Evolutionary conservation across 2,797 vertebrate genomes (phyloP).

Genomic region (Rhabdophis nuchalis): DNA sequence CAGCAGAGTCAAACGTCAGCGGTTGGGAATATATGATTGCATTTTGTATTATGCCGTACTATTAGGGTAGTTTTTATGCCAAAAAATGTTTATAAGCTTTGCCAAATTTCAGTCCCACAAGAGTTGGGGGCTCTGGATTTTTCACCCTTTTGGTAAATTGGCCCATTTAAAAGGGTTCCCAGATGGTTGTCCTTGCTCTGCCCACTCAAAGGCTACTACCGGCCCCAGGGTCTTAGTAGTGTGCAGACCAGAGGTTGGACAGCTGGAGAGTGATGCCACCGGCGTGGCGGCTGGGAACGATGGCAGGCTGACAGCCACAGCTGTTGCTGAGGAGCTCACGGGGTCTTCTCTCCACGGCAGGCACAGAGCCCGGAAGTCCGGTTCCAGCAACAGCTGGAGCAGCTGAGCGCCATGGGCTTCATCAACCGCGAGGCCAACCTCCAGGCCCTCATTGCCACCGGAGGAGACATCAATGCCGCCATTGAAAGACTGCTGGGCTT

Average conservation of each 20-base stretch:
- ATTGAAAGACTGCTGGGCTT: conserved; percentile 99
- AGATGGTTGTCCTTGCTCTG: neutral
- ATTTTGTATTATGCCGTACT: neutral
- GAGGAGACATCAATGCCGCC: conserved; percentile 97
- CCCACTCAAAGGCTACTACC: neutral
- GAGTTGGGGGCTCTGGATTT: neutral
- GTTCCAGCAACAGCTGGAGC: conserved; percentile 96
- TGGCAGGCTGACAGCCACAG: neutral
- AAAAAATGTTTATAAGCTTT: neutral
- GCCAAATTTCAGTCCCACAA: neutral
- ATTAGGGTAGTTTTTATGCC: neutral
- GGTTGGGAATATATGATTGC: neutral
- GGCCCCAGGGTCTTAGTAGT: no score
- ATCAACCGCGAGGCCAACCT: conserved; percentile 97
- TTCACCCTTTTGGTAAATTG: neutral
- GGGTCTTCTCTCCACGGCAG: conserved; percentile 36
- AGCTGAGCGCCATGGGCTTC: conserved; percentile 97
- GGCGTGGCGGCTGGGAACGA: neutral
- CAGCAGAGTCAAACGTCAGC: neutral
- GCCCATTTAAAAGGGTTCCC: no score
- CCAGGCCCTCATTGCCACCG: conserved; percentile 96
- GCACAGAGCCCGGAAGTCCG: conserved; percentile 89
- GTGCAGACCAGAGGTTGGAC: neutral
- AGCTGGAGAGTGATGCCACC: neutral
- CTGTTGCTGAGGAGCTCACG: neutral